phyloP scores from a whole-genome alignment of 2,113 vertebrate species.

The Phylloscopus whistleri region DNA sequence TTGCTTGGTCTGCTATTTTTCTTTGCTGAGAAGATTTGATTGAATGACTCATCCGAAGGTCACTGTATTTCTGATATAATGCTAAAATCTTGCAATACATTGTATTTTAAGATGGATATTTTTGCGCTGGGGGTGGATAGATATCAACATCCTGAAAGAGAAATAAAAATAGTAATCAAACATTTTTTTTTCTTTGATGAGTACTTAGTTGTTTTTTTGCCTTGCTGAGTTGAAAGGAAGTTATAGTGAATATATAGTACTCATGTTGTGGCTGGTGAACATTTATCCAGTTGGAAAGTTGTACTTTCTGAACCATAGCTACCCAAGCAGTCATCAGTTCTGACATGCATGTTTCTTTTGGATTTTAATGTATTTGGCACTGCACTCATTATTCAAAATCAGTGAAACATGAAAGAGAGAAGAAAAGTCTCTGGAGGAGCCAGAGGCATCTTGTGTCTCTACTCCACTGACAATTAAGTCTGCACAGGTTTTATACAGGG shows the following conservation, averaged over 20 bases:
- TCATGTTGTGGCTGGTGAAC: neutral
- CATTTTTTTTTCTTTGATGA: neutral
- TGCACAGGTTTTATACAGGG: neutral
- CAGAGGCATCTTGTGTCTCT: constrained; percentile 13
- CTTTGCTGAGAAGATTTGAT: constrained; percentile 12
- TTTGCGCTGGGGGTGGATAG: neutral
- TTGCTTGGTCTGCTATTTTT: constrained; percentile 45
- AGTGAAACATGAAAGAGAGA: constrained; percentile 29
- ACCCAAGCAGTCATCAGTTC: constrained; percentile 10
- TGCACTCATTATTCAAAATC: constrained; percentile 16
- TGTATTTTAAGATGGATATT: constrained; percentile 18
- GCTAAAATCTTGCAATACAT: constrained; percentile 6
- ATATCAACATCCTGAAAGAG: neutral
- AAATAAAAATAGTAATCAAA: neutral
- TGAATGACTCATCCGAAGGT: constrained; percentile 55
- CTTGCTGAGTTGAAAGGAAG: neutral
- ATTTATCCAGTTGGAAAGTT: constrained; percentile 2
- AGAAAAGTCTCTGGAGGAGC: constrained; percentile 20
- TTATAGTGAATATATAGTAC: neutral
- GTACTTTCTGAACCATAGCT: neutral
- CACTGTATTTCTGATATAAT: constrained; percentile 9
- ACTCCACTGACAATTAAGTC: neutral
- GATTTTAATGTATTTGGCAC: constrained; percentile 37
- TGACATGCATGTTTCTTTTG: constrained; percentile 47
- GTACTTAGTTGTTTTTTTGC: neutral